phyloP scores from a whole-genome alignment of 1,140 invertebrate genomes.

The Adelges cooleyi region DNA sequence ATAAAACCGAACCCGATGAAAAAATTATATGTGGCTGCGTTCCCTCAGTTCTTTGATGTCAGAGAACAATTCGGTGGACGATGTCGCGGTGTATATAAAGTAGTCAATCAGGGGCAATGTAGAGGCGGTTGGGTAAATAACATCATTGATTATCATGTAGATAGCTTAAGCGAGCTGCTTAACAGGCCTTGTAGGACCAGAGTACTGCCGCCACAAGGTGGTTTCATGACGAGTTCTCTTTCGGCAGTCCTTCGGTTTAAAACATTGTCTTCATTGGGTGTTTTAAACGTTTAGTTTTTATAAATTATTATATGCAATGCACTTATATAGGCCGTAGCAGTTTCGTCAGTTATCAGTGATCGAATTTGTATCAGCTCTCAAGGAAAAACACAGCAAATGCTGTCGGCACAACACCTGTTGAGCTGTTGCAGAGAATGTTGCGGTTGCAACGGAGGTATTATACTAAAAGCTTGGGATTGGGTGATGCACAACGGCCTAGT shows the following conservation, averaged over 20 bases:
- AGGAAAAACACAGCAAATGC: constrained; percentile 42
- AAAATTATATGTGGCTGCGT: not conserved
- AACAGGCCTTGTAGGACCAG: not conserved
- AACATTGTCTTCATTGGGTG: not conserved
- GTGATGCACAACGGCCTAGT: constrained; percentile 44
- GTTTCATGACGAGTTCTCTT: not conserved
- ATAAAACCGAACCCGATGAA: too few species aligned
- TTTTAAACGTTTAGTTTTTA: not conserved
- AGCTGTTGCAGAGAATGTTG: constrained; percentile 60
- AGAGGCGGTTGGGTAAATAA: not conserved
- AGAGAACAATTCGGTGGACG: not conserved
- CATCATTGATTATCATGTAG: not conserved
- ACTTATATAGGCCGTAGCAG: constrained; percentile 47
- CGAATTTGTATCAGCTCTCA: constrained; percentile 52
- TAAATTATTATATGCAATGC: not conserved
- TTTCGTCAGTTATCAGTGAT: constrained; percentile 51
- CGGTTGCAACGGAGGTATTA: constrained; percentile 53
- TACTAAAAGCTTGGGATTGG: constrained; percentile 48
- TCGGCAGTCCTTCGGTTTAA: not conserved
- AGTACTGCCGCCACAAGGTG: not conserved
- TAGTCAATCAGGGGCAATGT: not conserved
- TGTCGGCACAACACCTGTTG: constrained; percentile 53
- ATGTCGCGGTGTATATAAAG: not conserved
- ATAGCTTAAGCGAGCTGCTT: not conserved
- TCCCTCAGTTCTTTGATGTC: not conserved